Evolutionary conservation across 1,140 invertebrate genomes (phyloP).

Genomic region (Drosophila bocki): DNA sequence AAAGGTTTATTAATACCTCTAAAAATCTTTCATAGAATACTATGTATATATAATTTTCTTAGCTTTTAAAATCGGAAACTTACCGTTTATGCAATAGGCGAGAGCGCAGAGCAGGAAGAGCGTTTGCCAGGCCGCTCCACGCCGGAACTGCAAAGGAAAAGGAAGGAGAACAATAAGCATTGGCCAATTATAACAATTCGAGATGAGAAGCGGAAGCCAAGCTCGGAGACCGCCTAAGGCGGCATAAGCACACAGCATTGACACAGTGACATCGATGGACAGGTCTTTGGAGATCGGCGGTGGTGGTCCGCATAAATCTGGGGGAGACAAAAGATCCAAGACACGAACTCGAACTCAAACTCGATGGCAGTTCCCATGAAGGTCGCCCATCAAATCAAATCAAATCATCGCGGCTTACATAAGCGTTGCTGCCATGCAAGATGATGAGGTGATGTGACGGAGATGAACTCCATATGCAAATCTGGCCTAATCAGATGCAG

Average conservation of each 20-base stretch:
- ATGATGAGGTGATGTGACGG: slow-evolving; percentile 6
- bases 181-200: slow-evolving; percentile 13
- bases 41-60: neutral
- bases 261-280: slow-evolving; percentile 66
- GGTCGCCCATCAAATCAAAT: slow-evolving; percentile 51
- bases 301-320: slow-evolving; percentile 26
- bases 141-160: slow-evolving; percentile 68
- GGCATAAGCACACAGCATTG: slow-evolving; percentile 46
- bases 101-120: slow-evolving; percentile 78
- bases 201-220: slow-evolving; percentile 36
- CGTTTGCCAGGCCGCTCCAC: slow-evolving; percentile 81
- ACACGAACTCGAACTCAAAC: slow-evolving; percentile 24
- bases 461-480: slow-evolving; percentile 69
- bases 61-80: slow-evolving; percentile 19
- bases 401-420: slow-evolving; percentile 52
- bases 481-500: slow-evolving; percentile 60
- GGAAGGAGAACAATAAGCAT: slow-evolving; percentile 19
- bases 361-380: slow-evolving; percentile 56
- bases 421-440: slow-evolving; percentile 15
- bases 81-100: slow-evolving; percentile 77
- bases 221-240: slow-evolving; percentile 3
- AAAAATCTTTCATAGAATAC: neutral
- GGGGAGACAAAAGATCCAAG: slow-evolving; percentile 34
- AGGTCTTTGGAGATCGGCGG: neutral
- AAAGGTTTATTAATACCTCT: too few relatives aligned